Percentiles rank a stretch among this genome's conserved stretches.
These are phyloP conservation scores for Actenoides hombroni DNA, from an alignment of 2,113 vertebrate genomes.

Conservation along the genomic window DNA sequence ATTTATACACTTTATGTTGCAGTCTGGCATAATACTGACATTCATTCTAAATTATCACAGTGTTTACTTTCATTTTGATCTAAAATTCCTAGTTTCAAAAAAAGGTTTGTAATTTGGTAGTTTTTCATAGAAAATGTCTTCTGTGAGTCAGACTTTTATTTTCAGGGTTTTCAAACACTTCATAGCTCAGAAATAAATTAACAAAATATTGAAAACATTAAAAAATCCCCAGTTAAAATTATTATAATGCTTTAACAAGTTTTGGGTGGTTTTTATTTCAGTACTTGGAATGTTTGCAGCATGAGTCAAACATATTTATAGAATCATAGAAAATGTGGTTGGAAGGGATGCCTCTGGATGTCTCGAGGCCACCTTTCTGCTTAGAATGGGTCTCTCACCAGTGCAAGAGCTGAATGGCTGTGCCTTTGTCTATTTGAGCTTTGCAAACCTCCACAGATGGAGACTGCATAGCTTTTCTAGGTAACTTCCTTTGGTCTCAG, in stretches of 20 bases:
- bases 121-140: not conserved
- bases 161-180: constrained; percentile 39
- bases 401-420: rapidly evolving
- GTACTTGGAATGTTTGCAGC: not conserved
- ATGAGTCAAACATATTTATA: not conserved
- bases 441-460: not conserved
- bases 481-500: not conserved
- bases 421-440: not conserved
- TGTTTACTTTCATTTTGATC: not conserved
- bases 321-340: not conserved
- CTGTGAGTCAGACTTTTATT: not conserved
- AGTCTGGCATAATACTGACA: not conserved
- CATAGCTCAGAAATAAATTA: constrained; percentile 25
- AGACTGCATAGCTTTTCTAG: not conserved
- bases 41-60: not conserved
- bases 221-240: not conserved
- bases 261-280: not conserved
- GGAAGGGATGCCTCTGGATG: not conserved
- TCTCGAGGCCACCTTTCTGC: not conserved
- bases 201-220: not conserved
- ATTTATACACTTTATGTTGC: not conserved
- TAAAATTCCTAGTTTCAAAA: constrained; percentile 2
- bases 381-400: not conserved
- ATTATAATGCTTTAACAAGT: constrained; percentile 13
- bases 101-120: not conserved